These are phyloP conservation scores for Nephotettix cincticeps DNA, from an alignment of 1,140 invertebrate genomes.

Conservation along the genomic window DNA sequence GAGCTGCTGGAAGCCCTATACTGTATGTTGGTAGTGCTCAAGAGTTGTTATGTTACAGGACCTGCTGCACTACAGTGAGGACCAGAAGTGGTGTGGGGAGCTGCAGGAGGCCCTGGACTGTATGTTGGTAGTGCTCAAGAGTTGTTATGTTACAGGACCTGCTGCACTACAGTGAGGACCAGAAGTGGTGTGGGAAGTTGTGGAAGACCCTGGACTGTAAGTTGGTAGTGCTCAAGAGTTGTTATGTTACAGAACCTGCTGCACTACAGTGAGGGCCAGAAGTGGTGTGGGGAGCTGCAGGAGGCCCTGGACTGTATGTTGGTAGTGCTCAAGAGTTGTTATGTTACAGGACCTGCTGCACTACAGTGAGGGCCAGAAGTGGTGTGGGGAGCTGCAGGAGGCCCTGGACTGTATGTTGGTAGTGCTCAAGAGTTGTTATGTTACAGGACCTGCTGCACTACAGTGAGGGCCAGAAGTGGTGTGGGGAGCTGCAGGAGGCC, in stretches of 20 bases:
- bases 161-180: no score
- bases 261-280: constrained; percentile 79
- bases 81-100: constrained; percentile 73
- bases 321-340: constrained; percentile 86
- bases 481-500: constrained; percentile 82
- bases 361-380: constrained; percentile 78
- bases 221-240: no score
- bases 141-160: no score
- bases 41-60: constrained; percentile 74
- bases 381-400: constrained; percentile 80
- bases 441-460: constrained; percentile 76
- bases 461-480: constrained; percentile 77
- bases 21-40: constrained; percentile 90
- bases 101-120: constrained; percentile 89
- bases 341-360: constrained; percentile 70
- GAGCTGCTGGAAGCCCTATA: constrained; percentile 88
- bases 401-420: constrained; percentile 92
- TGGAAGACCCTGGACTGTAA: no score
- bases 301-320: constrained; percentile 93
- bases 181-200: no score
- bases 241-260: constrained; percentile 69
- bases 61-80: constrained; percentile 80
- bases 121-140: constrained; percentile 91
- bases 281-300: constrained; percentile 77
- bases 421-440: constrained; percentile 83